Evolutionary conservation across 2,888 invertebrate species (phyloP).

Genomic region (Eristalis intricaria): DNA sequence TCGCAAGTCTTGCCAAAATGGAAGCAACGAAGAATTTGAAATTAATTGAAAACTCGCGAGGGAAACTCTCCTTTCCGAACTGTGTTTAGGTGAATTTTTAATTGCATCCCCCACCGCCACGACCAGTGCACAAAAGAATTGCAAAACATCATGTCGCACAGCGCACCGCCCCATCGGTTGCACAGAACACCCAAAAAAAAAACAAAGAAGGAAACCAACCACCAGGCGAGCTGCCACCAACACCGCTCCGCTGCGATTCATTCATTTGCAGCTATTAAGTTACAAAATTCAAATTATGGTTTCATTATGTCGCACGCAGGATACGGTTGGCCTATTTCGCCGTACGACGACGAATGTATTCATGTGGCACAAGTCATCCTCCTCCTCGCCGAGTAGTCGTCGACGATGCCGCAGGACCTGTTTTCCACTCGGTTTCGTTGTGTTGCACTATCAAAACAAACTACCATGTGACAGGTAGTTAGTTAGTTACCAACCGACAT

Average conservation of each 20-base stretch:
- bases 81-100: background rate
- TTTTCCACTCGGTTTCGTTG: slow-evolving; percentile 25
- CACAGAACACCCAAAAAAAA: background rate
- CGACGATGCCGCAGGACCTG: slow-evolving; percentile 42
- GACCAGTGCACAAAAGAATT: background rate
- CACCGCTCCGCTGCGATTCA: slow-evolving; percentile 35
- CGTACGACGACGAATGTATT: slow-evolving; percentile 5
- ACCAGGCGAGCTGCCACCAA: background rate
- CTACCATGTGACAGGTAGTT: slow-evolving; percentile 68
- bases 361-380: slow-evolving; percentile 9
- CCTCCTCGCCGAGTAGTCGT: background rate
- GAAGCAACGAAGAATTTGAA: background rate
- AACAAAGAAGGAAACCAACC: background rate
- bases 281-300: slow-evolving; percentile 69
- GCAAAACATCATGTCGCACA: background rate
- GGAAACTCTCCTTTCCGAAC: background rate
- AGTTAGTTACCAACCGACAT: slow-evolving; percentile 59
- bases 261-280: slow-evolving; percentile 69
- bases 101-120: background rate
- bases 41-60: slow-evolving; percentile 51
- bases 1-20: background rate
- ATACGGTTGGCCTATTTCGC: slow-evolving; percentile 56
- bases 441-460: slow-evolving; percentile 61
- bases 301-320: slow-evolving; percentile 52
- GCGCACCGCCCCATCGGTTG: background rate